Conservation (phyloP, 2,797 vertebrate genomes). For the Pseudotriccus pelzelni region DNA sequence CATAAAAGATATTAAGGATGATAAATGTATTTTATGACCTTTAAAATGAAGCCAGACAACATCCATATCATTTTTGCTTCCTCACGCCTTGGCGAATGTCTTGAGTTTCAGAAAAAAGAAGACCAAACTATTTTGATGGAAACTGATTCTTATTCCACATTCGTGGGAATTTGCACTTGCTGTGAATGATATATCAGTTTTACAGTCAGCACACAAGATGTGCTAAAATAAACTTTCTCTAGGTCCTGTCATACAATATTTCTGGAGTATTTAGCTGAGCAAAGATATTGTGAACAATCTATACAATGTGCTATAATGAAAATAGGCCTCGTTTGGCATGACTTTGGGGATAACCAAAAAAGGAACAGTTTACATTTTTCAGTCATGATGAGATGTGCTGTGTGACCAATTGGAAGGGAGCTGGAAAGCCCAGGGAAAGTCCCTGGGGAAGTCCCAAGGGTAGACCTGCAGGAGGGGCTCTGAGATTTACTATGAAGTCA, state of each 20-base stretch:
- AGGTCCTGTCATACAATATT: neutral
- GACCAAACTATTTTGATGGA: neutral
- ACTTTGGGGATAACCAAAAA: too few relatives aligned
- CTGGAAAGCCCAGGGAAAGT: too few relatives aligned
- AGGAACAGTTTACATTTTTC: too few relatives aligned
- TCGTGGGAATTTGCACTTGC: neutral
- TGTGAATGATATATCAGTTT: neutral
- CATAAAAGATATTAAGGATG: neutral
- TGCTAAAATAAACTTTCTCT: neutral
- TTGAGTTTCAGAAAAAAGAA: neutral
- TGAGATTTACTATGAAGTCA: too few relatives aligned
- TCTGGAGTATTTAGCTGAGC: too few relatives aligned
- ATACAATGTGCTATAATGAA: too few relatives aligned
- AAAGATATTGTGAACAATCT: too few relatives aligned
- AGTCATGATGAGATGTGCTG: too few relatives aligned
- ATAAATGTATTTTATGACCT: slow-evolving; percentile 12
- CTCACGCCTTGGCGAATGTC: neutral
- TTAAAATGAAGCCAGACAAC: slow-evolving; percentile 21
- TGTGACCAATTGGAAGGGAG: too few relatives aligned
- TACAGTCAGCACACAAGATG: neutral
- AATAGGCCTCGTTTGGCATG: too few relatives aligned
- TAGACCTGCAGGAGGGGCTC: too few relatives aligned
- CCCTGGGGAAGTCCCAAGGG: too few relatives aligned
- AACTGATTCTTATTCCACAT: neutral
- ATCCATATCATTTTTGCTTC: neutral